Percentiles rank a stretch among this genome's conserved stretches.
Conservation (phyloP, 2,113 vertebrate genomes). For the Pseudopodoces humilis region DNA sequence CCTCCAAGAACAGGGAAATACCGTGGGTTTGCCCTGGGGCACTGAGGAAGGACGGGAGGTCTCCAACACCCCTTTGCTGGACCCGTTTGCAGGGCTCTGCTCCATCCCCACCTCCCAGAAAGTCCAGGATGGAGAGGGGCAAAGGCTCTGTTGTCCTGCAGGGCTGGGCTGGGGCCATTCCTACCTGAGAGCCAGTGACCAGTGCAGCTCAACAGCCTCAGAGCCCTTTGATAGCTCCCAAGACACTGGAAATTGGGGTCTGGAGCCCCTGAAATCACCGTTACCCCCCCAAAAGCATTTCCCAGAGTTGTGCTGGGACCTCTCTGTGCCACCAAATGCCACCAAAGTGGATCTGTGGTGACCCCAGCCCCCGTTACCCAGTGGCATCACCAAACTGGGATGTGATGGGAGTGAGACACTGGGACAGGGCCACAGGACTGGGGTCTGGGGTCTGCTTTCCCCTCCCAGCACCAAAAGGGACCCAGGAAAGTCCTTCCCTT, state of each 20-base stretch:
- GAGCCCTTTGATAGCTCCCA: not conserved
- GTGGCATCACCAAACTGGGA: not conserved
- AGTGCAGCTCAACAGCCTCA: fast-evolving
- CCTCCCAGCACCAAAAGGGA: not conserved
- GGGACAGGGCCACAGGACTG: not conserved
- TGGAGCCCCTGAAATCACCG: not conserved
- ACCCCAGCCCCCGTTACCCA: not conserved
- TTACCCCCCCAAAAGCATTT: not conserved
- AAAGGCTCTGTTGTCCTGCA: not conserved
- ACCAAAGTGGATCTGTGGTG: fast-evolving
- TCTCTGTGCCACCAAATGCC: not conserved
- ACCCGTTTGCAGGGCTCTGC: not conserved
- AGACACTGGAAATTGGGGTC: not conserved
- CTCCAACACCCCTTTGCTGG: not conserved
- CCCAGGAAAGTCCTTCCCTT: not conserved
- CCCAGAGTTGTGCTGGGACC: not conserved
- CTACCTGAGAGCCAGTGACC: not conserved
- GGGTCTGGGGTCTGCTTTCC: too few relatives aligned
- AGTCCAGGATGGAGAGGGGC: not conserved
- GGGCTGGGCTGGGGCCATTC: not conserved
- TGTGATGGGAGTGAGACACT: fast-evolving
- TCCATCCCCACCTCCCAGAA: not conserved
- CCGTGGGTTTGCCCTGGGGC: fast-evolving
- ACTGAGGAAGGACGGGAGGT: not conserved
- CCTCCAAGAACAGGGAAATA: fast-evolving